Evolutionary conservation across 2,113 vertebrate genomes (phyloP).

Genomic region (Parus major): DNA sequence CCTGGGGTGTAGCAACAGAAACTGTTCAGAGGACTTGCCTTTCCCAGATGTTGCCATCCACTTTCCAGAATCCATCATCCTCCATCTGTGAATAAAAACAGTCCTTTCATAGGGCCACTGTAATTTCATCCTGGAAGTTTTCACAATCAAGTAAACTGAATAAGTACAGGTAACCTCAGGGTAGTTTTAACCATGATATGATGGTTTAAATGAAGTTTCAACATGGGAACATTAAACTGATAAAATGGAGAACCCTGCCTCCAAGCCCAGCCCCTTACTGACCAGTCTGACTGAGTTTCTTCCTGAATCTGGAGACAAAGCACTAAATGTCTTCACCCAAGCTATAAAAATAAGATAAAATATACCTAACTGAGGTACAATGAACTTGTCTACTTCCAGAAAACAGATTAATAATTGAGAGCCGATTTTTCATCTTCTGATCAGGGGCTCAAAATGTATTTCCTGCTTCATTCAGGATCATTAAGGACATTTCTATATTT

Average conservation of each 20-base stretch:
- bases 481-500: not conserved
- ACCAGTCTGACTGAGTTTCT: not conserved
- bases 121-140: not conserved
- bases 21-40: not conserved
- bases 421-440: not conserved
- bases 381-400: not conserved
- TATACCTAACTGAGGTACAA: not conserved
- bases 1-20: not conserved
- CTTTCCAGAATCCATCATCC: not conserved
- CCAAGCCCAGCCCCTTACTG: not conserved
- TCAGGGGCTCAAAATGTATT: not conserved
- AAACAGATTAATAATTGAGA: not conserved
- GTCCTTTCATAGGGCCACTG: not conserved
- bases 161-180: not conserved
- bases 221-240: not conserved
- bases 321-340: not conserved
- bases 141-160: not conserved
- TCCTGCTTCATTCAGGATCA: not conserved
- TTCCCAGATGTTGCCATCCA: not conserved
- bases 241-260: not conserved
- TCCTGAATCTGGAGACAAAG: not conserved
- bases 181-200: not conserved
- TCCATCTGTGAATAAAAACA: not conserved
- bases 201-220: not conserved
- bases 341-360: not conserved